A percentile compares a stretch with the other conserved stretches of the same genome.
These are phyloP conservation scores for Heliconius ethilla DNA, from an alignment of 2,888 invertebrate species.

Conservation along the genomic window DNA sequence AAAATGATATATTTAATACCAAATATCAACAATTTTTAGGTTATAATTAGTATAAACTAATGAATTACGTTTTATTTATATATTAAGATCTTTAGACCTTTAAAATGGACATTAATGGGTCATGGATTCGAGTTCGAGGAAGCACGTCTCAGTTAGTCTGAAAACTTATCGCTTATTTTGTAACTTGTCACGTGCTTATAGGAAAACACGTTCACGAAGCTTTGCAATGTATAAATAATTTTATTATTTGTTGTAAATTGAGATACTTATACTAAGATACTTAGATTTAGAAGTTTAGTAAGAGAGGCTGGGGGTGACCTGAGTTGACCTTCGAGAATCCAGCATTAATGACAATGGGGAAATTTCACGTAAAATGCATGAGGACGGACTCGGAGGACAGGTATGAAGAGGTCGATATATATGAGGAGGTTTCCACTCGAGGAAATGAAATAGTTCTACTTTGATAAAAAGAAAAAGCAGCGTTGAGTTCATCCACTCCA, in stretches of 20 bases:
- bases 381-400: no score
- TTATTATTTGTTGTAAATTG: background rate
- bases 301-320: no score
- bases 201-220: slow-evolving; percentile 20
- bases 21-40: background rate
- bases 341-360: no score
- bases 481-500: no score
- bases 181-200: slow-evolving; percentile 22
- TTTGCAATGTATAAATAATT: slow-evolving; percentile 11
- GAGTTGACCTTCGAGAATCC: no score
- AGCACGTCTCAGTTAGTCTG: slow-evolving; percentile 24
- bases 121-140: slow-evolving; percentile 11
- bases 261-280: background rate
- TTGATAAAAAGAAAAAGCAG: no score
- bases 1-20: no score
- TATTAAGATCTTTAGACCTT: background rate
- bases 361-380: no score
- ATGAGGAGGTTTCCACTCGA: no score
- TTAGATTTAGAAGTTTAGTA: no score
- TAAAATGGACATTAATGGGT: slow-evolving; percentile 15
- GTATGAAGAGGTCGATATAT: no score
- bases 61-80: slow-evolving; percentile 3
- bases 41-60: background rate
- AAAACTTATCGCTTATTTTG: slow-evolving; percentile 26
- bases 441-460: background rate